Evolutionary conservation across 1,140 invertebrate genomes (phyloP).

Genomic region (Zaprionus davidi): DNA sequence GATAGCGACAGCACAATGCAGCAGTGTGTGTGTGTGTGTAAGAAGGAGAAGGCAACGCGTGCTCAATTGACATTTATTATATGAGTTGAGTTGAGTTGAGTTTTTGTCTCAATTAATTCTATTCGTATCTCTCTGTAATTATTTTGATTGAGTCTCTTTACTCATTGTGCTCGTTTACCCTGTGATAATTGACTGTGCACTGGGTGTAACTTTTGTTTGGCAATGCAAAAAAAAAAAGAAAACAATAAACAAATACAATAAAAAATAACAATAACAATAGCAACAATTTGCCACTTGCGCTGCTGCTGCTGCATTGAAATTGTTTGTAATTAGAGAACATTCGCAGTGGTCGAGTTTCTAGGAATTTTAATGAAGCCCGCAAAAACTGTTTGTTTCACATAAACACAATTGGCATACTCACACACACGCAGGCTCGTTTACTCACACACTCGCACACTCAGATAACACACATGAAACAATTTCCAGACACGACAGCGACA

Average conservation of each 20-base stretch:
- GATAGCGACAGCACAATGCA: slow-evolving; percentile 18
- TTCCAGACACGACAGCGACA: slow-evolving; percentile 45
- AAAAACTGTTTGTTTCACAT: slow-evolving; percentile 50
- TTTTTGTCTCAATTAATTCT: slow-evolving; percentile 46
- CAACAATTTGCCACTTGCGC: slow-evolving; percentile 45
- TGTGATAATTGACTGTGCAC: slow-evolving; percentile 22
- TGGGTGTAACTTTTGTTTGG: slow-evolving; percentile 37
- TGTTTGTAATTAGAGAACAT: slow-evolving; percentile 55
- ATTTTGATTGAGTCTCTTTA: slow-evolving; percentile 55
- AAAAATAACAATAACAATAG: slow-evolving; percentile 48
- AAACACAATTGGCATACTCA: slow-evolving; percentile 41
- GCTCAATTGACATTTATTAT: slow-evolving; percentile 72
- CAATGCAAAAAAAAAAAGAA: slow-evolving; percentile 27
- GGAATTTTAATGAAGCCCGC: slow-evolving; percentile 51
- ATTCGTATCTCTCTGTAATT: slow-evolving; percentile 48
- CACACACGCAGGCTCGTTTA: not conserved
- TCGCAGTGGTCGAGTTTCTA: slow-evolving; percentile 50
- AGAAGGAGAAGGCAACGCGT: slow-evolving; percentile 39
- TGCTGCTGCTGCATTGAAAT: slow-evolving; percentile 46
- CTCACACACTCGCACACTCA: not conserved
- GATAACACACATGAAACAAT: slow-evolving; percentile 43
- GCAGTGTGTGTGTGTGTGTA: slow-evolving; percentile 1
- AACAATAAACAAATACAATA: slow-evolving; percentile 36
- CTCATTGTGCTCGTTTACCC: slow-evolving; percentile 1
- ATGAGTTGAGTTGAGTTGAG: slow-evolving; percentile 18